Base-by-base conservation (phyloP, 2,888 invertebrate species). In the Tholera decimalis region DNA sequence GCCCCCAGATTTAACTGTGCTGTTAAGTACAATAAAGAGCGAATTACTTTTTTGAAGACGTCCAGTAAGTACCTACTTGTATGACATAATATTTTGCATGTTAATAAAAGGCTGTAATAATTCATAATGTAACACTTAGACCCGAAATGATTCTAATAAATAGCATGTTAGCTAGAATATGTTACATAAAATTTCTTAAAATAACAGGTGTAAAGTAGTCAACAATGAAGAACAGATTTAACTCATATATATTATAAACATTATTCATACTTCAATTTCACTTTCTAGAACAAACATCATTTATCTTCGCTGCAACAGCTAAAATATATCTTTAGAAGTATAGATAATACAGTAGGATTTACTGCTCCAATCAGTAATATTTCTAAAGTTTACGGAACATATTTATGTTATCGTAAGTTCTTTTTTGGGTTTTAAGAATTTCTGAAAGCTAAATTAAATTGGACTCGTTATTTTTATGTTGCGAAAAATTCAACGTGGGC, bases 401-500 rank as follows among this genome's bases (percentile, higher is more conserved):
- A 37, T 44, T 15, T 41, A 15, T 44, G 18, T 22, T 41, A 22
- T 41, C 46, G 24, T 46, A 18, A 13, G 55, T 37, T 55, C 1
- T 15, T 35, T 30, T 5, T 35, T 35, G 28, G 46, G 3, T 50
- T 50, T 11, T 26, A 58, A 44, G 30, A 28, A 59, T 55, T 73
- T 11, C 28, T 55, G 20, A 49, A 71, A 73, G 47, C 53, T 44
- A 35, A 47, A 18, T 44, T 44, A 35, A 47, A 18, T 44, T 26
- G 63, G 33, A 44, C 30, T 57, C 20, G 49, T 37, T 50, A 37
- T 65, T 56, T n/a, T 67, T 46, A 24, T 24, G 26, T 49, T 44
- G 4, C 44, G 7, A 66, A 62, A 64, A 66, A 39, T n/a, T 67
- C 67, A 59, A 72, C 72, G 76, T 79, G 76, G 79, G 79, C 61